phyloP scores from a whole-genome alignment of 1,140 invertebrate species.

The Drosophila malerkotliana region DNA sequence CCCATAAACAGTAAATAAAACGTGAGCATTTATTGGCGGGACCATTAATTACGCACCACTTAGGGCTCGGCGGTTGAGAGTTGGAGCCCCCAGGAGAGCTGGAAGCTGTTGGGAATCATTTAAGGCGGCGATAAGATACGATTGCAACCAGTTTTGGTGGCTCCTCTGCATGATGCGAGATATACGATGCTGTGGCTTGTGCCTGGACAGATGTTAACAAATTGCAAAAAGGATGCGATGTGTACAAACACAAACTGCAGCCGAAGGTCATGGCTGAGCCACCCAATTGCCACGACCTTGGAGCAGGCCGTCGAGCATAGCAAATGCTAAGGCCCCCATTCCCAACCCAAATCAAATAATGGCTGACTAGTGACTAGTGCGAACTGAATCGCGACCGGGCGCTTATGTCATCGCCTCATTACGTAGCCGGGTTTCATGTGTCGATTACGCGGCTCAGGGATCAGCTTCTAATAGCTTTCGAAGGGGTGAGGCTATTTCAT shows the following conservation, averaged over 20 bases:
- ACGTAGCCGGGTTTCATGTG: slow-evolving; percentile 14
- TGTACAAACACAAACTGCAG: slow-evolving; percentile 1
- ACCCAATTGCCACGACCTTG: slow-evolving; percentile 28
- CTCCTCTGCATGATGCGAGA: slow-evolving; percentile 3
- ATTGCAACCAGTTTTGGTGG: slow-evolving; percentile 36
- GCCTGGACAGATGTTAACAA: slow-evolving; percentile 51
- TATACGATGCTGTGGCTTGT: slow-evolving; percentile 43
- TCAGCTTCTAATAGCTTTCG: slow-evolving; percentile 14
- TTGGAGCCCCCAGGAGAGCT: slow-evolving; percentile 37
- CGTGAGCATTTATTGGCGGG: slow-evolving; percentile 64
- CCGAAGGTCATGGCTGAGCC: slow-evolving; percentile 26
- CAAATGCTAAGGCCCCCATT: slow-evolving; percentile 18
- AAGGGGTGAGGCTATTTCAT: slow-evolving; percentile 33
- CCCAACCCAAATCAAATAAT: slow-evolving; percentile 19
- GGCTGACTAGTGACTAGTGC: slow-evolving; percentile 11
- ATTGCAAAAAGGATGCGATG: slow-evolving; percentile 20
- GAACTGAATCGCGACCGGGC: neutral
- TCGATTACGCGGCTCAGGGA: slow-evolving; percentile 12
- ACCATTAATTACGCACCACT: slow-evolving; percentile 72
- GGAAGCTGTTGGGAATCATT: slow-evolving; percentile 53
- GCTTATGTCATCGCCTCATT: slow-evolving; percentile 53
- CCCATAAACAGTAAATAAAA: slow-evolving; percentile 76
- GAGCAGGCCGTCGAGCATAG: slow-evolving; percentile 37
- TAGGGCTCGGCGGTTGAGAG: slow-evolving; percentile 27
- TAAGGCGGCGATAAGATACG: slow-evolving; percentile 46